Percentiles rank a stretch among this genome's conserved stretches.
phyloP scores from a whole-genome alignment of 2,888 invertebrate species.

The Hirudinaria manillensis region DNA sequence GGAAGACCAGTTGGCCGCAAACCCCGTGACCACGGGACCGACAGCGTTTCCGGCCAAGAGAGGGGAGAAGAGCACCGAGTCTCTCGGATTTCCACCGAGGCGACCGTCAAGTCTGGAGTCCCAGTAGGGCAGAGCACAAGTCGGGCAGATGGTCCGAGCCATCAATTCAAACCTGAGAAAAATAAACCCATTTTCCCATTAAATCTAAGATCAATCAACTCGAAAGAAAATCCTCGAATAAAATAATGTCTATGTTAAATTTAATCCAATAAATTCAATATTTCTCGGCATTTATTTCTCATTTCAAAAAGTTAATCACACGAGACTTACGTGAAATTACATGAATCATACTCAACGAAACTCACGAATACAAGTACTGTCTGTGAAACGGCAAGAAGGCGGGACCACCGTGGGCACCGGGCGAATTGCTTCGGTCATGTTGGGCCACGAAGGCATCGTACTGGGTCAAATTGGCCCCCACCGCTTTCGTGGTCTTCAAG shows the following conservation, averaged over 20 bases:
- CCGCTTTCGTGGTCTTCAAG: constrained; percentile 7
- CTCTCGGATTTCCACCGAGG: constrained; percentile 11
- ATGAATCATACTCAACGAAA: background rate
- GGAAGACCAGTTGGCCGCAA: constrained; percentile 46
- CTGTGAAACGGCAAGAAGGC: constrained; percentile 21
- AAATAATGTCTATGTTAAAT: background rate
- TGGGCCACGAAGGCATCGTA: constrained; percentile 9
- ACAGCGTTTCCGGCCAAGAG: constrained; percentile 48
- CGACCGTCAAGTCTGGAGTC: constrained; percentile 18
- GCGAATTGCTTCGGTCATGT: background rate
- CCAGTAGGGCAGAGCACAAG: constrained; percentile 20
- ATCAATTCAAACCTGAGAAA: constrained; percentile 5
- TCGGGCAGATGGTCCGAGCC: background rate
- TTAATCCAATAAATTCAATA: no score
- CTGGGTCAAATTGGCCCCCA: constrained; percentile 16
- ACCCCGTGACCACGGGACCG: constrained; percentile 48
- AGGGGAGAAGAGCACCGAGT: constrained; percentile 46
- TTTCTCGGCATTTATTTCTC: background rate
- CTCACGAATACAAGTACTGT: constrained; percentile 12
- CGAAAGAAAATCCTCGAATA: background rate
- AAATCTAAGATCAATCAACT: background rate
- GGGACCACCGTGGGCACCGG: constrained; percentile 15
- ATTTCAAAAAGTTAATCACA: no score
- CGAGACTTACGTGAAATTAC: background rate
- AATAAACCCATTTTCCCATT: background rate